Evolutionary conservation across 92 coral and sea anemone species (phyloP).

Genomic region (Pocillopora grandis): DNA sequence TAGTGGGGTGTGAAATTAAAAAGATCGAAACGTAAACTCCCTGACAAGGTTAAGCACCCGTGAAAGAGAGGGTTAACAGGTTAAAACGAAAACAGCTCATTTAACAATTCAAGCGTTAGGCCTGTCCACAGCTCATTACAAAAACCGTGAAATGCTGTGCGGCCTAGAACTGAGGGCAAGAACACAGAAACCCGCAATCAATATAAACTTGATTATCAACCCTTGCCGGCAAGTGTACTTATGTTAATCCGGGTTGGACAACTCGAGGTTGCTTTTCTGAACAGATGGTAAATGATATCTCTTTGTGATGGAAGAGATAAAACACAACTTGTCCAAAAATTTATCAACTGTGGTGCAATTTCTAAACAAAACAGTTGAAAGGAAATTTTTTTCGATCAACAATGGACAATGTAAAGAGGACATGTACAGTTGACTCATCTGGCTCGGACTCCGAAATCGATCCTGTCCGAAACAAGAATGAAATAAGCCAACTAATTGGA

Average conservation of each 20-base stretch:
- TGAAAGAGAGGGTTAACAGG: too few relatives aligned
- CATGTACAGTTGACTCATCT: background rate
- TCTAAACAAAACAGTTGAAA: background rate
- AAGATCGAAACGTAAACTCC: too few relatives aligned
- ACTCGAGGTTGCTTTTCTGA: background rate
- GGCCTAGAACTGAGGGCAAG: background rate
- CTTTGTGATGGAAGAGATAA: constrained; percentile 1
- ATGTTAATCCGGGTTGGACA: background rate
- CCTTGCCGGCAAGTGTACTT: background rate
- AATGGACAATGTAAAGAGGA: constrained; percentile 2
- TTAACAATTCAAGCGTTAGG: constrained; percentile 6
- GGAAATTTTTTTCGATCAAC: background rate
- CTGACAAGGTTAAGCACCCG: too few relatives aligned
- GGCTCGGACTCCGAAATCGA: background rate
- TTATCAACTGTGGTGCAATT: background rate
- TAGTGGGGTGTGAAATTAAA: too few relatives aligned
- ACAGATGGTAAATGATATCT: constrained; percentile 16
- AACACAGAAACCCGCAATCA: background rate
- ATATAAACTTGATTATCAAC: background rate
- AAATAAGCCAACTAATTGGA: background rate
- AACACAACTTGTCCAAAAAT: background rate
- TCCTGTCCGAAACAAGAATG: background rate
- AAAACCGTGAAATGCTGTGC: background rate
- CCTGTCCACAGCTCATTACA: background rate
- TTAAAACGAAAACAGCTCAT: background rate